Conservation (phyloP, 2,113 vertebrate genomes). For the Eulemur macaco region DNA sequence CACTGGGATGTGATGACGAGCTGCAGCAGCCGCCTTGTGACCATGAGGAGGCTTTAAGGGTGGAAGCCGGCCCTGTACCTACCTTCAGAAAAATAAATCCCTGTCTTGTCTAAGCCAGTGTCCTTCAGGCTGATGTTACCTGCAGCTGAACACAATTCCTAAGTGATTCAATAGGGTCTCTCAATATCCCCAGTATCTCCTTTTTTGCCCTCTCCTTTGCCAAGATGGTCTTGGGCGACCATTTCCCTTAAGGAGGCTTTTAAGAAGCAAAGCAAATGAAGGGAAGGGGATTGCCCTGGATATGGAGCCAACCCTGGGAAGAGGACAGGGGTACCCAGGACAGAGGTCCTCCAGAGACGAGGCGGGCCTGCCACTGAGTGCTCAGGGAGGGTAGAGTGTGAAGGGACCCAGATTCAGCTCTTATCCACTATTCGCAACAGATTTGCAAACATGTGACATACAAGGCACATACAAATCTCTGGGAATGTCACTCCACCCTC, state of each 20-base stretch:
- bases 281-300: neutral
- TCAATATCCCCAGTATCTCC: neutral
- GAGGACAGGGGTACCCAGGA: neutral
- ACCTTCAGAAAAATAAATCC: neutral
- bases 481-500: neutral
- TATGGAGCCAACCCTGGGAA: neutral
- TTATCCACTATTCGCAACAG: neutral
- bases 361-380: neutral
- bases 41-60: neutral
- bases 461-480: neutral
- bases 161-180: neutral
- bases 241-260: neutral
- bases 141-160: neutral
- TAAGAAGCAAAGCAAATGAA: neutral
- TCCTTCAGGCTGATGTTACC: neutral
- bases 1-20: neutral
- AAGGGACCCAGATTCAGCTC: neutral
- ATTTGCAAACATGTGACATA: neutral
- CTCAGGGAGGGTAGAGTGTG: neutral
- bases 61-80: neutral
- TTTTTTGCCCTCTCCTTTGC: neutral
- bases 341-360: neutral
- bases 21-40: neutral
- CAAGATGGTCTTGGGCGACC: neutral
- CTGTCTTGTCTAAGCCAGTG: neutral